Percentiles rank a stretch among this genome's conserved stretches.
Evolutionary conservation across 2,888 invertebrate genomes (phyloP).

Genomic region (Ornithoptera priamus): DNA sequence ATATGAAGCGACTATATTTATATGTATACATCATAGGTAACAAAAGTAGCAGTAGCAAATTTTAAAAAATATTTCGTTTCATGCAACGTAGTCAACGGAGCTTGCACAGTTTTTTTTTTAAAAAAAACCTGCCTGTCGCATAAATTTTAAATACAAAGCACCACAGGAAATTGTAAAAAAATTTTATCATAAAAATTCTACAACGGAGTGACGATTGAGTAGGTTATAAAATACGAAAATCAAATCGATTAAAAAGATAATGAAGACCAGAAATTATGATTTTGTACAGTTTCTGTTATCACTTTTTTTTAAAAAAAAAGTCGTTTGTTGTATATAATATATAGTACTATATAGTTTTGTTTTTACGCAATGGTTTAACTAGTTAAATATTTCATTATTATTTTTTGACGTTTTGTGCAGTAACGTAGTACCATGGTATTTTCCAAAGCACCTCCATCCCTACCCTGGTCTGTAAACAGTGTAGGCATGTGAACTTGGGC

Average conservation of each 20-base stretch:
- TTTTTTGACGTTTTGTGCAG: background rate
- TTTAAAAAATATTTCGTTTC: no score
- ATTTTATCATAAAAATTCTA: background rate
- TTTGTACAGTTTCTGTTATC: no score
- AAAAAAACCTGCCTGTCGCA: background rate
- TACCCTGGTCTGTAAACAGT: conserved; percentile 1
- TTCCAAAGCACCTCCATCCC: conserved; percentile 10
- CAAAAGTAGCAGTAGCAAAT: no score
- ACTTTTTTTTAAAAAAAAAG: no score
- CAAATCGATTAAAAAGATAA: no score
- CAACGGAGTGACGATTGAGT: background rate
- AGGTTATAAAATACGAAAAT: background rate
- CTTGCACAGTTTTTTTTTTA: background rate
- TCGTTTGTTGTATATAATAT: no score
- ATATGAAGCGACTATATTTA: no score
- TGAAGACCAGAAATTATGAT: no score
- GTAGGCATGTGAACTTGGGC: conserved; percentile 19
- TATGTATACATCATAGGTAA: no score
- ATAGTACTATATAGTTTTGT: no score
- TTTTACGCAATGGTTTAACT: background rate
- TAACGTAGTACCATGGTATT: conserved; percentile 5
- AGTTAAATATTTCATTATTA: background rate
- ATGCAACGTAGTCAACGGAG: background rate
- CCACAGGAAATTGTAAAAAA: background rate
- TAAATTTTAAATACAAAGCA: background rate